phyloP scores from a whole-genome alignment of 1,140 invertebrate genomes.

The Philopotamus ludificatus region DNA sequence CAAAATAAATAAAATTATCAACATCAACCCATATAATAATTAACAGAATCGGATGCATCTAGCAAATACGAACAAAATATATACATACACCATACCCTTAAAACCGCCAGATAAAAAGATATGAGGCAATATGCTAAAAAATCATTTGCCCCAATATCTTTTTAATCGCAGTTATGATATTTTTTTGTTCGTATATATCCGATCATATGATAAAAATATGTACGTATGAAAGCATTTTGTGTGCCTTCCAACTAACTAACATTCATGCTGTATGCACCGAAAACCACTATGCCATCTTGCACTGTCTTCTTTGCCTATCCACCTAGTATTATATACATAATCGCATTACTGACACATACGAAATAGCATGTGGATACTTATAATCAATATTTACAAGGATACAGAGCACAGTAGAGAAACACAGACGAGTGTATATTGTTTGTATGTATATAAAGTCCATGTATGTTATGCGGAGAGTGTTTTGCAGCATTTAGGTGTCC shows the following conservation, averaged over 20 bases:
- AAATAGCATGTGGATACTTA: not conserved
- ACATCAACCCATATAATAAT: too few relatives aligned
- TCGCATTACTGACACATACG: not conserved
- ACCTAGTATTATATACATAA: not conserved
- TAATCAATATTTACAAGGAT: not conserved
- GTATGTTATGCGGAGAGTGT: not conserved
- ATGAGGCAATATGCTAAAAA: too few relatives aligned
- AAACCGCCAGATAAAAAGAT: too few relatives aligned
- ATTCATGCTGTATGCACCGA: not conserved
- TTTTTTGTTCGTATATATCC: too few relatives aligned
- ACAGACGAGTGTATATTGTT: not conserved
- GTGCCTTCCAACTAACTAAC: not conserved
- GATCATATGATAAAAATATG: too few relatives aligned
- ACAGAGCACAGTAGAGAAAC: not conserved
- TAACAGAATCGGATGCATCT: too few relatives aligned
- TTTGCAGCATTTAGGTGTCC: slow-evolving; percentile 11
- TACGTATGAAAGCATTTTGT: too few relatives aligned
- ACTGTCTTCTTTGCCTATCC: not conserved
- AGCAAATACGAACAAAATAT: too few relatives aligned
- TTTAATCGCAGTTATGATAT: too few relatives aligned
- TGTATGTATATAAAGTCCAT: not conserved
- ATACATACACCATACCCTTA: too few relatives aligned
- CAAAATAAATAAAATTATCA: too few relatives aligned
- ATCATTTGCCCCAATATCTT: too few relatives aligned
- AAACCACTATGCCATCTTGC: not conserved